phyloP scores from a whole-genome alignment of 2,888 invertebrate species.

The Onthophagus sagittarius region DNA sequence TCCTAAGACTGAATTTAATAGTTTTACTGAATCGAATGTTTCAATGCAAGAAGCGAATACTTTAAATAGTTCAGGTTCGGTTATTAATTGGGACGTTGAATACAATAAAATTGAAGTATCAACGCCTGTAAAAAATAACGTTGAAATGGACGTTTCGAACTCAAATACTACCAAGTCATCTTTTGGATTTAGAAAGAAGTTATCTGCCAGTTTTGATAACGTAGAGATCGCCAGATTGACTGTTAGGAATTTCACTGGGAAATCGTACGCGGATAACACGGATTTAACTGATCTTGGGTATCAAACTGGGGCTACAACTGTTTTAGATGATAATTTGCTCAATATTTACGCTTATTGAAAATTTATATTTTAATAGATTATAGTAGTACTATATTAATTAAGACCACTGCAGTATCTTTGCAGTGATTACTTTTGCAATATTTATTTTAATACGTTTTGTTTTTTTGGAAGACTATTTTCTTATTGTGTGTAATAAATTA shows the following conservation, averaged over 20 bases:
- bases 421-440: not conserved
- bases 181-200: conserved; percentile 44
- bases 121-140: conserved; percentile 29
- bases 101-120: conserved; percentile 41
- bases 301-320: conserved; percentile 35
- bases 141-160: conserved; percentile 42
- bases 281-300: conserved; percentile 42
- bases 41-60: conserved; percentile 16
- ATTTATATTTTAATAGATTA: not conserved
- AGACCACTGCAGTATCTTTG: not conserved
- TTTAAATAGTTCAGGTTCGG: conserved; percentile 29
- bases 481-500: not conserved
- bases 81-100: conserved; percentile 46
- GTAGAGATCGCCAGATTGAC: conserved; percentile 29
- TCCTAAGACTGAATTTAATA: conserved; percentile 29
- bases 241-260: conserved; percentile 19
- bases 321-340: conserved; percentile 31
- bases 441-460: not conserved
- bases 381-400: not conserved
- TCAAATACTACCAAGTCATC: conserved; percentile 44
- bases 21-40: conserved; percentile 23
- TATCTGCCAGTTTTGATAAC: conserved; percentile 45
- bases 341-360: conserved; percentile 35
- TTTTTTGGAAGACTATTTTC: not conserved
- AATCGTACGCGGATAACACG: conserved; percentile 16